Evolutionary conservation across 1,140 invertebrate genomes (phyloP).

Genomic region (Frieseomelitta varia): DNA sequence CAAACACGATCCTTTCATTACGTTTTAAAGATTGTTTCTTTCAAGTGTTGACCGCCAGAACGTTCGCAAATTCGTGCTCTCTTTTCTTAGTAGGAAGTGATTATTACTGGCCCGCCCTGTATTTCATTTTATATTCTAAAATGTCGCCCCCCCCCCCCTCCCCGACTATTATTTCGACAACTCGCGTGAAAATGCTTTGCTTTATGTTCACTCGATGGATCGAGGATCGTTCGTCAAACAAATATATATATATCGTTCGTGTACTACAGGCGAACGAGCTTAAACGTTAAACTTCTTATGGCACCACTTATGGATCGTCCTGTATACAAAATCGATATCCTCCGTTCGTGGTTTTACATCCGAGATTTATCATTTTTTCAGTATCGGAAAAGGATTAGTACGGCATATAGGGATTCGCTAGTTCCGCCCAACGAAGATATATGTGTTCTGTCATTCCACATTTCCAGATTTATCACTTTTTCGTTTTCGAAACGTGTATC

Average conservation of each 20-base stretch:
- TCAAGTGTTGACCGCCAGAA: no score
- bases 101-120: no score
- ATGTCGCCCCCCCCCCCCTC: no score
- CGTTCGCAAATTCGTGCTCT: no score
- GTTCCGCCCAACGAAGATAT: slow-evolving; percentile 67
- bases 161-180: no score
- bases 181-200: not conserved
- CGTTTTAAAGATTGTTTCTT: no score
- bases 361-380: slow-evolving; percentile 69
- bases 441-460: slow-evolving; percentile 65
- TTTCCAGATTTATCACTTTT: slow-evolving; percentile 69
- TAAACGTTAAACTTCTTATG: slow-evolving; percentile 31
- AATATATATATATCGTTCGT: slow-evolving; percentile 9
- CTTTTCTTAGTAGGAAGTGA: no score
- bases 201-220: not conserved
- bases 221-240: not conserved
- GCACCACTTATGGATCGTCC: slow-evolving; percentile 44
- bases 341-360: slow-evolving; percentile 63
- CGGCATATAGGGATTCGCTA: slow-evolving; percentile 66
- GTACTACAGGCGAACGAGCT: not conserved
- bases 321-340: slow-evolving; percentile 55
- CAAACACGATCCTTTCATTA: no score
- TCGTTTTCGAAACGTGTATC: slow-evolving; percentile 62
- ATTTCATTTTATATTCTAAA: no score
- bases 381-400: slow-evolving; percentile 69